These are phyloP conservation scores for Andrena praecox DNA, from an alignment of 2,888 invertebrate genomes.

Conservation along the genomic window DNA sequence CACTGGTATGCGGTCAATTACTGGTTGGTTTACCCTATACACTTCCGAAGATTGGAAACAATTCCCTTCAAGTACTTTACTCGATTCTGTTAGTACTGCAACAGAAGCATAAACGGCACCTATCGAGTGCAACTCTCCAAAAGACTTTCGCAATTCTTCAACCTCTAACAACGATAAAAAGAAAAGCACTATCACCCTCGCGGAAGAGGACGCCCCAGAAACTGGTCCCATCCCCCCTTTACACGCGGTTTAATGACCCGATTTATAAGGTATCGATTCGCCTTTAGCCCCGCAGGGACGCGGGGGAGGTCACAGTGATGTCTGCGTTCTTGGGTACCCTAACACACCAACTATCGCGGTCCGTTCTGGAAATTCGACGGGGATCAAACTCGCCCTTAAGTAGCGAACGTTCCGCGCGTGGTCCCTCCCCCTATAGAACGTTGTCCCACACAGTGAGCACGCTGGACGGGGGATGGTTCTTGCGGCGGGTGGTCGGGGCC, in stretches of 20 bases:
- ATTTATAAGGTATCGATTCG: conserved; percentile 74
- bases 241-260: conserved; percentile 71
- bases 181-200: not conserved
- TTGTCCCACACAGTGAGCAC: not conserved
- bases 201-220: not conserved
- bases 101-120: too few species aligned
- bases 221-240: conserved; percentile 68
- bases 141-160: not conserved
- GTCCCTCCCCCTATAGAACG: conserved; percentile 3
- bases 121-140: too few species aligned
- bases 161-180: not conserved
- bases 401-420: not conserved
- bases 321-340: not conserved
- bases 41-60: too few species aligned
- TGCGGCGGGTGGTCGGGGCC: conserved; percentile 22
- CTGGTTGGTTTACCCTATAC: too few species aligned
- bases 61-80: too few species aligned
- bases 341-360: conserved; percentile 50
- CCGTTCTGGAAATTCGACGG: conserved; percentile 40
- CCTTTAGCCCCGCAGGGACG: conserved; percentile 27
- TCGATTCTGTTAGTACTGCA: too few species aligned
- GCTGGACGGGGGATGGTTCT: not conserved
- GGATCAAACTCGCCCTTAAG: conserved; percentile 51
- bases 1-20: too few species aligned
- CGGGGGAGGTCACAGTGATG: not conserved